Base-by-base conservation (phyloP, 2,888 invertebrate genomes). In the Drosophila kokeensis region DNA sequence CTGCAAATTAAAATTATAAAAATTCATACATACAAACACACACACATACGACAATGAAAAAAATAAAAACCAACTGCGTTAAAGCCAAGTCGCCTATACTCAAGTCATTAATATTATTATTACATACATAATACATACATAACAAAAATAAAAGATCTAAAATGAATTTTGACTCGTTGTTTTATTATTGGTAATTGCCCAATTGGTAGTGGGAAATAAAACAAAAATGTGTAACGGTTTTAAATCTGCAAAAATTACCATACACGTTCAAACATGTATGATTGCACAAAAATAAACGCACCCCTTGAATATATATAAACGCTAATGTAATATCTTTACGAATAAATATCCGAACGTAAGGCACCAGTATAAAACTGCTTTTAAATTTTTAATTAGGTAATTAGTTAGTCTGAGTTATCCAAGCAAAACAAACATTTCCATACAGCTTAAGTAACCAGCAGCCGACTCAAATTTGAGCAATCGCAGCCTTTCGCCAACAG, bases 61-160 rank as follows among this genome's bases (percentile, higher is more conserved):
- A 10, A n/a, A 10, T n/a, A 45, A 21, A n/a, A 45, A 45, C 32
- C 48, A 70, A 60, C 38, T 73, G 62, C 65, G 71, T 81, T 60
- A 62, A 40, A 57, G 67, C 63, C 59, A 73, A 67, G 59, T 65
- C 68, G 61, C 67, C 55, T 68, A 68, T 69, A 82, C 49, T 65
- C 69, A 75, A 82, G 61, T 70, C 69, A 79, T 74, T 65, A 79
- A 68, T 66, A 71, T 70, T 68, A 79, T 73, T 78, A 78, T 54
- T 57, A 60, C 49, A 71, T 61, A 67, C 57, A 54, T 36, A 36
- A 54, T 24, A 54, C 24, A 53, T 53, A 34, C 21, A 79, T 67
- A 79, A 59, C 60, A 79, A 59, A 58, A 82, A 79, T 79, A 82
- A 79, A 71, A 64, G 66, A 79, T 75, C 52, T 67, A 68, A 68